phyloP scores from a whole-genome alignment of 1,140 invertebrate species.

The Euwallacea similis region DNA sequence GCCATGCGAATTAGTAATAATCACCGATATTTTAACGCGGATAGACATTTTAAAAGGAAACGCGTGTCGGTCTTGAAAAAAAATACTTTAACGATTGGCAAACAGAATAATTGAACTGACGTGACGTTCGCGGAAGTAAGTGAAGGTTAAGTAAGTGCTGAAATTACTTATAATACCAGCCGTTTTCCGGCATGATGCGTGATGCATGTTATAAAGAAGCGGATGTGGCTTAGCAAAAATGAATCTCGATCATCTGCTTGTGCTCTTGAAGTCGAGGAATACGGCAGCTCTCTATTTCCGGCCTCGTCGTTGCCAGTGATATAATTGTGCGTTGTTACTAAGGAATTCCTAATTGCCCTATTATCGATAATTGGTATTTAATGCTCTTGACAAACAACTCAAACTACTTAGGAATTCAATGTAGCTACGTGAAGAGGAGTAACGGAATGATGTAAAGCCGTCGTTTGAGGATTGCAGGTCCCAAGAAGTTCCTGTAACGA shows the following conservation, averaged over 20 bases:
- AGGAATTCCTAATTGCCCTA: conserved; percentile 15
- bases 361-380: conserved; percentile 14
- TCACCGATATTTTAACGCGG: conserved; percentile 6
- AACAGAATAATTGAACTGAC: conserved; percentile 23
- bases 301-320: conserved; percentile 1
- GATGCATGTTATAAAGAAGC: not conserved
- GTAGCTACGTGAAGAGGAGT: too few species aligned
- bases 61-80: conserved; percentile 28
- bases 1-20: not conserved
- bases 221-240: not conserved
- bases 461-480: too few species aligned
- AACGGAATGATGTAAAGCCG: too few species aligned
- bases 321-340: conserved; percentile 4
- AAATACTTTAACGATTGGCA: conserved; percentile 24
- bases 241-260: too few species aligned
- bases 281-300: not conserved
- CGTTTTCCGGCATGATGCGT: conserved; percentile 14
- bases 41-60: conserved; percentile 23
- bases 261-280: not conserved
- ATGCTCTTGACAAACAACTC: conserved; percentile 4
- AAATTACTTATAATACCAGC: conserved; percentile 24
- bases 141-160: conserved; percentile 26
- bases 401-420: not conserved
- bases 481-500: too few species aligned
- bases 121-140: conserved; percentile 33